Evolutionary conservation across 2,888 invertebrate genomes (phyloP).

Genomic region (Chymomyza caudatula): DNA sequence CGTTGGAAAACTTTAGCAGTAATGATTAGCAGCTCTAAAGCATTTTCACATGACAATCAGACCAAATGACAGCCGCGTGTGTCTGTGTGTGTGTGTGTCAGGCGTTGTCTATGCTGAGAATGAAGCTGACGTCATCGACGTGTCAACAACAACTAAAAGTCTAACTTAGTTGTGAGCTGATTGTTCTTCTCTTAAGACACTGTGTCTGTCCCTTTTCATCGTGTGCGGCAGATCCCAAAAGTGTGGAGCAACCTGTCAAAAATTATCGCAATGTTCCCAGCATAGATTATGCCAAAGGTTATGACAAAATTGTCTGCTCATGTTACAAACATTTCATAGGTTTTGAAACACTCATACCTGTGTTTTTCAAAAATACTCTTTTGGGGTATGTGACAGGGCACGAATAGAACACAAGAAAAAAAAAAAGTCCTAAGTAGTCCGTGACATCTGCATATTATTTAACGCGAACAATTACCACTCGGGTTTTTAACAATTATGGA

Average conservation of each 20-base stretch:
- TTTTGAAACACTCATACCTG: constrained; percentile 18
- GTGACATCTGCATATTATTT: too few species aligned
- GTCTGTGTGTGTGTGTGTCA: not conserved
- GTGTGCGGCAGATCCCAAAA: constrained; percentile 5
- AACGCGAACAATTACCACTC: too few species aligned
- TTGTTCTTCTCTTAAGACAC: constrained; percentile 6
- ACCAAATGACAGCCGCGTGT: not conserved
- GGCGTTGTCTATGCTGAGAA: not conserved
- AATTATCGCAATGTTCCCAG: constrained; percentile 26
- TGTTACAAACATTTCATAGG: constrained; percentile 42
- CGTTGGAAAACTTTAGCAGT: constrained; percentile 15
- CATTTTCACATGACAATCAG: constrained; percentile 9
- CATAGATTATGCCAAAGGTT: constrained; percentile 42
- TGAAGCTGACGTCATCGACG: constrained; percentile 4
- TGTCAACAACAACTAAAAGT: not conserved
- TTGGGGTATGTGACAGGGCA: constrained; percentile 9
- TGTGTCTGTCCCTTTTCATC: constrained; percentile 7
- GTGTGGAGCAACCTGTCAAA: constrained; percentile 7
- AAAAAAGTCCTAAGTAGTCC: too few species aligned
- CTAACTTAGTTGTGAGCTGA: not conserved
- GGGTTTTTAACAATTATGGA: too few species aligned
- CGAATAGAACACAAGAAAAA: too few species aligned
- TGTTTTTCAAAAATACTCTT: constrained; percentile 14
- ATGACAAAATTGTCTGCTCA: constrained; percentile 52
- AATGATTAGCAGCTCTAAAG: constrained; percentile 20